These are phyloP conservation scores for Taeniopygia guttata DNA, from an alignment of 2,797 vertebrate species.

Conservation along the genomic window DNA sequence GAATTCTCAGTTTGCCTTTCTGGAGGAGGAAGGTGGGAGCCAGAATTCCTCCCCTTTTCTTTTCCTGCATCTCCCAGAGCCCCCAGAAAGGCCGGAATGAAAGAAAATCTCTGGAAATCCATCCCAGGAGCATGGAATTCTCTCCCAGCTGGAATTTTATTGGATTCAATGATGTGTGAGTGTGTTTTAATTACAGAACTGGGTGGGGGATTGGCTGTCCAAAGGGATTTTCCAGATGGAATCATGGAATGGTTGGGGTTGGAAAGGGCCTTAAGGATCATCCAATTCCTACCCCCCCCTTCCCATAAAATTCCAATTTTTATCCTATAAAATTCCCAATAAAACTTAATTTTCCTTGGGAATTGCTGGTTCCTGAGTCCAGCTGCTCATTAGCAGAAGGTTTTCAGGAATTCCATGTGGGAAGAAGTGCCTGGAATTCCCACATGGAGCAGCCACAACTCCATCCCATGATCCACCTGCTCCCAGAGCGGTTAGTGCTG, in stretches of 20 bases:
- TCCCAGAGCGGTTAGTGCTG: rapidly evolving
- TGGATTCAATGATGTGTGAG: not conserved
- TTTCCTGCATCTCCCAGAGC: not conserved
- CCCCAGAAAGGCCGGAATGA: not conserved
- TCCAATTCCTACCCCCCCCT: too few species aligned
- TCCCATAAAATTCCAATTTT: not conserved
- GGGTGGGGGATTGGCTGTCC: not conserved
- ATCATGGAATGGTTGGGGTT: not conserved
- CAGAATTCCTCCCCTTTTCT: not conserved
- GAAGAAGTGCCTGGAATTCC: not conserved
- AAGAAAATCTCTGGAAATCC: not conserved
- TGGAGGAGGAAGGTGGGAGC: not conserved
- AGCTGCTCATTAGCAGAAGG: rapidly evolving
- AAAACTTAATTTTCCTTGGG: not conserved
- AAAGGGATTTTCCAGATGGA: not conserved
- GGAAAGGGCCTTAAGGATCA: not conserved
- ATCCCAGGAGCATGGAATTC: not conserved
- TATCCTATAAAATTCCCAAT: not conserved
- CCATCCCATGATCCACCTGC: rapidly evolving
- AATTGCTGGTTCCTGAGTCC: not conserved
- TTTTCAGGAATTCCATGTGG: not conserved
- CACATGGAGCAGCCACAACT: not conserved
- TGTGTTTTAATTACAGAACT: not conserved
- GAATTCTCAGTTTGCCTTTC: not conserved
- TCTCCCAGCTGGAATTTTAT: not conserved